Percentiles rank a stretch among this genome's conserved stretches.
These are phyloP conservation scores for Beroe ovata DNA, from an alignment of 37 sponge, comb jelly and placozoan genomes.

Conservation along the genomic window DNA sequence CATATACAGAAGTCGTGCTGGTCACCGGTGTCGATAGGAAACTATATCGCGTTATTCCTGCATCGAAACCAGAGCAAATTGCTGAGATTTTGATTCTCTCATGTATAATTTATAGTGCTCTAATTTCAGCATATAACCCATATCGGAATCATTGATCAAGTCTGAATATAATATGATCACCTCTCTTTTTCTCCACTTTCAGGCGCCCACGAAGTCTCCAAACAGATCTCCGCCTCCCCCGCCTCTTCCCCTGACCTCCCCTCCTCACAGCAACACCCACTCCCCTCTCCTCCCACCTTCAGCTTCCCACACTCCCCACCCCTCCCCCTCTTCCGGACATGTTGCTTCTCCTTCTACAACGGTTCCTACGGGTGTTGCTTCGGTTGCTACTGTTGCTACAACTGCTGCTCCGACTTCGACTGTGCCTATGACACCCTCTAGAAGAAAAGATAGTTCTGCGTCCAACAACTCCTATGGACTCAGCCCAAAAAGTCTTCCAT, in stretches of 20 bases:
- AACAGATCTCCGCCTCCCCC: background rate
- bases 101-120: too few relatives aligned
- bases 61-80: too few relatives aligned
- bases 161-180: too few relatives aligned
- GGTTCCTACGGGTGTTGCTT: too few relatives aligned
- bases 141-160: too few relatives aligned
- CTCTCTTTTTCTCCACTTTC: too few relatives aligned
- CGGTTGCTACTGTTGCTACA: background rate
- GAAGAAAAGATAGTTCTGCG: background rate
- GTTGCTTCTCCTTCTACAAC: background rate
- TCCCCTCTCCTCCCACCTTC: background rate
- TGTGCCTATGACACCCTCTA: background rate
- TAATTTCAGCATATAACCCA: too few relatives aligned
- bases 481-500: constrained; percentile 23
- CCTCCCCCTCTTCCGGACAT: background rate
- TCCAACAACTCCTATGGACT: constrained; percentile 34
- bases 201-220: background rate
- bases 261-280: background rate
- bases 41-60: too few relatives aligned
- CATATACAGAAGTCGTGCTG: too few relatives aligned
- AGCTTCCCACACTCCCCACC: background rate
- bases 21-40: too few relatives aligned
- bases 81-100: too few relatives aligned
- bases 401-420: background rate
- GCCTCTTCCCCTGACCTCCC: background rate